A percentile compares a stretch with the other conserved stretches of the same genome.
Conservation (phyloP, 1,140 invertebrate genomes). For the Colletes latitarsis region DNA sequence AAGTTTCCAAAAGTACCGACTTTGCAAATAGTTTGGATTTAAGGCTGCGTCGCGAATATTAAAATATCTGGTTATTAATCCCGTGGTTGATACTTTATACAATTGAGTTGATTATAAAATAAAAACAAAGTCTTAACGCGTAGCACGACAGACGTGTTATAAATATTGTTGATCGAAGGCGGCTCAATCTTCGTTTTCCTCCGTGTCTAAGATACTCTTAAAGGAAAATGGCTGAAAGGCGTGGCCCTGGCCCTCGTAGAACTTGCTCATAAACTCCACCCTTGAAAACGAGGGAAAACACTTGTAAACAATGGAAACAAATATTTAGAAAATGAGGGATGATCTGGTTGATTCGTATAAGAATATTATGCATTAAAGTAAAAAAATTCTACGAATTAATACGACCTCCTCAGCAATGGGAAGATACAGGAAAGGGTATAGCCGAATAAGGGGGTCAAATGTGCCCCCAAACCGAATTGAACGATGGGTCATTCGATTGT, state of each 20-base stretch:
- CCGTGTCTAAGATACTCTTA: slow-evolving; percentile 89
- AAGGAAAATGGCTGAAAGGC: slow-evolving; percentile 97
- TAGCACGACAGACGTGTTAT: slow-evolving; percentile 8
- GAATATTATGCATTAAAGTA: too few relatives aligned
- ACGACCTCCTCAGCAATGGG: too few relatives aligned
- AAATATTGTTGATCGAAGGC: slow-evolving; percentile 42
- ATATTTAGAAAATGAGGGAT: too few relatives aligned
- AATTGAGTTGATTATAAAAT: slow-evolving; percentile 11
- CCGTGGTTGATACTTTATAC: background rate
- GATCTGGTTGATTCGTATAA: too few relatives aligned
- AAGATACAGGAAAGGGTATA: too few relatives aligned
- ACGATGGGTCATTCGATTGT: too few relatives aligned
- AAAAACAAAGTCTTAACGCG: slow-evolving; percentile 22
- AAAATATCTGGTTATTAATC: background rate
- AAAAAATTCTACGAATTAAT: too few relatives aligned
- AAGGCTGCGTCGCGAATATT: background rate
- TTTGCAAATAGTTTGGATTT: background rate
- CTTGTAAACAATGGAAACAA: background rate
- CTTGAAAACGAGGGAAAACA: slow-evolving; percentile 82
- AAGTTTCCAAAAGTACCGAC: too few relatives aligned
- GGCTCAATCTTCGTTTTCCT: slow-evolving; percentile 74
- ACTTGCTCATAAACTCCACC: slow-evolving; percentile 99
- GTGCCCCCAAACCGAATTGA: too few relatives aligned
- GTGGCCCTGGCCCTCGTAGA: slow-evolving; percentile 94
- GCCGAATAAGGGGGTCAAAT: too few relatives aligned